phyloP scores from a whole-genome alignment of 2,113 vertebrate genomes.

The Odontophorus gujanensis region DNA sequence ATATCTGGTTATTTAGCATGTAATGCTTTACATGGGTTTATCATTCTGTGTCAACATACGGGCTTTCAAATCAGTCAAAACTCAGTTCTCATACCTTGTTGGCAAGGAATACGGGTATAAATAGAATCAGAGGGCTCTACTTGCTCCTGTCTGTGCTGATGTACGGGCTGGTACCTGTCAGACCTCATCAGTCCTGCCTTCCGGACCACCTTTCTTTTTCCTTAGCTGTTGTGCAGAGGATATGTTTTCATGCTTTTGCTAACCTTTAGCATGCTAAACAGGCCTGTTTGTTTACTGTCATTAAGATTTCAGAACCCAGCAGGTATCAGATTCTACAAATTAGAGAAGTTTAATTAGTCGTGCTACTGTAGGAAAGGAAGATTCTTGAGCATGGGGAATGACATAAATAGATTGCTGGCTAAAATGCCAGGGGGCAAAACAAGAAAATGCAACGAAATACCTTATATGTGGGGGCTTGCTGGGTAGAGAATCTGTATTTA shows the following conservation, averaged over 20 bases:
- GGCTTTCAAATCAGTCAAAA: neutral
- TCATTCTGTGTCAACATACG: neutral
- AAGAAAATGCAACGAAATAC: neutral
- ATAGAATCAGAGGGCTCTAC: neutral
- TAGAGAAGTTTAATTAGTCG: neutral
- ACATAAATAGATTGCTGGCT: neutral
- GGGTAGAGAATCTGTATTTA: rapidly evolving
- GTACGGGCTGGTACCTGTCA: neutral
- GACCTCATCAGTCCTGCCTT: neutral
- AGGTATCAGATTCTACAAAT: neutral
- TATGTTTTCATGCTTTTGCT: neutral
- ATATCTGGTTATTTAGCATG: neutral
- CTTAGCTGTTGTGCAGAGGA: neutral
- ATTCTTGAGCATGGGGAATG: neutral
- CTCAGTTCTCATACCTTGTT: neutral
- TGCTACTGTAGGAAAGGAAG: neutral
- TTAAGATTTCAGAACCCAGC: neutral
- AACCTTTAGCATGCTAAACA: neutral
- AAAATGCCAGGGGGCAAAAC: neutral
- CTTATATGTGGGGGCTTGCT: neutral
- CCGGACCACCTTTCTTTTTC: neutral
- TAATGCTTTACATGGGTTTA: neutral
- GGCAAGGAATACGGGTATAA: neutral
- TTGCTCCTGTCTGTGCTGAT: neutral
- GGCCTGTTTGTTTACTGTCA: neutral